These are phyloP conservation scores for Hemithea aestivaria DNA, from an alignment of 2,888 invertebrate species.

Conservation along the genomic window DNA sequence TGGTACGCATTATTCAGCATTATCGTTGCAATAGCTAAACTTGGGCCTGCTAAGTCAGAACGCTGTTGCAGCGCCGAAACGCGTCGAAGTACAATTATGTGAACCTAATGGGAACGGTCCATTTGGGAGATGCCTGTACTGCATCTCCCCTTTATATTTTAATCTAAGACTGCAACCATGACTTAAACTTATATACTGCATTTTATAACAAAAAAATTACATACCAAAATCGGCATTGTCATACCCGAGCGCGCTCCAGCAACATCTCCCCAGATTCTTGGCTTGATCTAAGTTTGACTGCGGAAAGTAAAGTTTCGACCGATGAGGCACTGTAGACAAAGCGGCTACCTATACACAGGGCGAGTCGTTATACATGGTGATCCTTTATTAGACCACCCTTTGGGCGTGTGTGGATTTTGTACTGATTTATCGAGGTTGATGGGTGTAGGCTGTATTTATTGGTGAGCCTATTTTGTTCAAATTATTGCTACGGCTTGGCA, in stretches of 20 bases:
- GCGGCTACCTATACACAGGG: constrained; percentile 49
- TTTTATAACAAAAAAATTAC: constrained; percentile 25
- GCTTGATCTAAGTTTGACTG: constrained; percentile 73
- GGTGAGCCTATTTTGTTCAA: no score
- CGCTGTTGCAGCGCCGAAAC: no score
- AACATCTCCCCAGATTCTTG: constrained; percentile 43
- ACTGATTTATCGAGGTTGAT: constrained; percentile 47
- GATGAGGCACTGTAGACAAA: constrained; percentile 65
- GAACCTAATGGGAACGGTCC: no score
- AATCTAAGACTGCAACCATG: no score
- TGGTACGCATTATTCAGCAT: no score
- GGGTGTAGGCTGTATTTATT: constrained; percentile 5
- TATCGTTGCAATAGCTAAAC: no score
- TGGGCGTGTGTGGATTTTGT: constrained; percentile 41
- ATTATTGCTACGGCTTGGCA: no score
- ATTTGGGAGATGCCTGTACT: no score
- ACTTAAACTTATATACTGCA: no score
- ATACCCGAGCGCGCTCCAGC: constrained; percentile 30
- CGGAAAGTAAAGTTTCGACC: constrained; percentile 71
- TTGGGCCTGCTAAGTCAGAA: no score
- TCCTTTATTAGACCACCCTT: constrained; percentile 54
- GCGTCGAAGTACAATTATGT: no score
- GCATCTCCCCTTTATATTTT: no score
- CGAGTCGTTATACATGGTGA: constrained; percentile 29
- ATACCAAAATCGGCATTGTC: constrained; percentile 39